Evolutionary conservation across 2,888 invertebrate species (phyloP).

Genomic region (Tetropium fuscum): DNA sequence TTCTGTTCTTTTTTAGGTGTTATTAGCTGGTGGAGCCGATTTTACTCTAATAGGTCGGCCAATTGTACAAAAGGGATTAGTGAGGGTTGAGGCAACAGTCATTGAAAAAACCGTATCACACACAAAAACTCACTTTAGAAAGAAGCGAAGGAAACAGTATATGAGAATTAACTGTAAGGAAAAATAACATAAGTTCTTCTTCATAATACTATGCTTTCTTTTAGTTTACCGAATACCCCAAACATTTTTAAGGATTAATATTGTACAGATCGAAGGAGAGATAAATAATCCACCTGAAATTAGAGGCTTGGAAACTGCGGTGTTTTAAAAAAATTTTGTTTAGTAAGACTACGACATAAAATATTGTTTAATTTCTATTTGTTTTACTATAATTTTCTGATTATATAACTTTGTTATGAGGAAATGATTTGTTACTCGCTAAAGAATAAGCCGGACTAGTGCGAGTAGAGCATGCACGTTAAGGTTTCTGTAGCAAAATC

Average conservation of each 20-base stretch:
- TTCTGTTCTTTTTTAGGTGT: slow-evolving; percentile 68
- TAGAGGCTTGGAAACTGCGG: slow-evolving; percentile 52
- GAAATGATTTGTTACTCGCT: too few relatives aligned
- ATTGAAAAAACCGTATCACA: slow-evolving; percentile 87
- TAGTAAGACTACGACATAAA: too few relatives aligned
- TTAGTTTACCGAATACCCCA: slow-evolving; percentile 74
- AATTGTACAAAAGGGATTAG: slow-evolving; percentile 78
- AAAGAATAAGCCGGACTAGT: too few relatives aligned
- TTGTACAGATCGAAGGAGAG: slow-evolving; percentile 71
- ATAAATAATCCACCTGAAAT: slow-evolving; percentile 62
- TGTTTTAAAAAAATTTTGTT: slow-evolving; percentile 44
- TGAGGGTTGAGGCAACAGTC: slow-evolving; percentile 82
- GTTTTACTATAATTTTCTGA: too few relatives aligned
- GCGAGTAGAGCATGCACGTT: too few relatives aligned
- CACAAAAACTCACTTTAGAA: slow-evolving; percentile 81
- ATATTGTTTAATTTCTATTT: too few relatives aligned
- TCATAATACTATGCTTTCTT: too few relatives aligned
- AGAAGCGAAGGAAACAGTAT: slow-evolving; percentile 82
- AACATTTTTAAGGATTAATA: slow-evolving; percentile 83
- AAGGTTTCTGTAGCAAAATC: too few relatives aligned
- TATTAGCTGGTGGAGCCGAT: slow-evolving; percentile 82
- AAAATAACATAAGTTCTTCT: slow-evolving; percentile 11
- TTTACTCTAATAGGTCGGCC: slow-evolving; percentile 88
- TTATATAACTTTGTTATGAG: too few relatives aligned
- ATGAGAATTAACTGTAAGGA: slow-evolving; percentile 78